Evolutionary conservation across 2,888 invertebrate species (phyloP).

Genomic region (Bellardia bayeri): DNA sequence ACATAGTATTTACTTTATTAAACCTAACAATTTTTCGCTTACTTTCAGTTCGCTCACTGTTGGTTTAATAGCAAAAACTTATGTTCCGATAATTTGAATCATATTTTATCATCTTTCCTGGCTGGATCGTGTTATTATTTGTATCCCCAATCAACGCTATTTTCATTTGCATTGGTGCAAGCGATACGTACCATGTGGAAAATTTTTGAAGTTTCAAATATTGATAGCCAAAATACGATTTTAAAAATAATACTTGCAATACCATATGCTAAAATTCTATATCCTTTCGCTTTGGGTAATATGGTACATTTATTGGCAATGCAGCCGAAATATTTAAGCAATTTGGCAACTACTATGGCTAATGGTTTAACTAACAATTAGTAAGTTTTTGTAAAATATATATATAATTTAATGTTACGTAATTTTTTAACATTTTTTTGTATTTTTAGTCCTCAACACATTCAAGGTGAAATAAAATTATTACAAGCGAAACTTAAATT

Average conservation of each 20-base stretch:
- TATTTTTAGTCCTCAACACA: constrained; percentile 34
- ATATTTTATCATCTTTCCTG: constrained; percentile 77
- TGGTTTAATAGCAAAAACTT: constrained; percentile 70
- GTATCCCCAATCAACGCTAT: constrained; percentile 76
- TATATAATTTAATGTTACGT: neutral
- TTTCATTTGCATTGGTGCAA: constrained; percentile 77
- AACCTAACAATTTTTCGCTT: neutral
- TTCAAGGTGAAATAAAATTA: constrained; percentile 11
- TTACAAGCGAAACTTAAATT: constrained; percentile 7
- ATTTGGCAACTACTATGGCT: constrained; percentile 54
- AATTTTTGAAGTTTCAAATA: constrained; percentile 46
- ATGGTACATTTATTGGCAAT: constrained; percentile 73
- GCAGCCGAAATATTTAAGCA: constrained; percentile 54
- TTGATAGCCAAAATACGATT: constrained; percentile 2
- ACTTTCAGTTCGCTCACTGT: constrained; percentile 76
- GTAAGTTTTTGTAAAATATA: constrained; percentile 63
- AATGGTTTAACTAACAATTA: constrained; percentile 71
- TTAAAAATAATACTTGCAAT: constrained; percentile 69
- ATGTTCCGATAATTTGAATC: constrained; percentile 65
- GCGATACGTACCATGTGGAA: constrained; percentile 75
- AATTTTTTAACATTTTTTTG: neutral
- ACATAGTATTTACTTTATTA: neutral
- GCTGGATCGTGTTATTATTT: constrained; percentile 78
- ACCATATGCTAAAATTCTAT: constrained; percentile 74
- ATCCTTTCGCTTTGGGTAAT: constrained; percentile 73